phyloP scores from a whole-genome alignment of 2,888 invertebrate species.

The Boloria selene region DNA sequence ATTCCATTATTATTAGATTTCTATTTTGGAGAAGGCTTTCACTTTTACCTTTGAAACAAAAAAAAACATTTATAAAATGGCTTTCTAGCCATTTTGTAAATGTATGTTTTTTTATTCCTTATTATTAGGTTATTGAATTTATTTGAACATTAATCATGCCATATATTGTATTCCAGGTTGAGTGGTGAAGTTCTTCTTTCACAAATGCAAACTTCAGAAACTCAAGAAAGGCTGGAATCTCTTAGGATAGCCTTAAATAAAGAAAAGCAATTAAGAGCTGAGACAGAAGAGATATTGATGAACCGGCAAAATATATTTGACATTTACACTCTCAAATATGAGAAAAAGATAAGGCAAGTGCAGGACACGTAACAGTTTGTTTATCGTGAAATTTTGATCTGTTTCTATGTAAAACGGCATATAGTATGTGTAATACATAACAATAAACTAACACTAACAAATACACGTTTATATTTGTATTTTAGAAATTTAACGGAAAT shows the following conservation, averaged over 20 bases:
- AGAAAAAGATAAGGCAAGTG: constrained; percentile 37
- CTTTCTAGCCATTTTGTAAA: too few species aligned
- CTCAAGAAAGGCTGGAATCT: constrained; percentile 67
- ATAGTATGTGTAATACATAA: too few species aligned
- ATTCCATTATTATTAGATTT: background rate
- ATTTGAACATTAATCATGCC: background rate
- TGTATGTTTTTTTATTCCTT: too few species aligned
- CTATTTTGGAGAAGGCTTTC: background rate
- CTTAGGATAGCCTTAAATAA: constrained; percentile 61
- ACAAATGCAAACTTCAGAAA: constrained; percentile 75
- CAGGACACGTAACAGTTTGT: too few species aligned
- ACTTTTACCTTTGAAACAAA: background rate
- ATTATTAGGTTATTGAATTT: background rate
- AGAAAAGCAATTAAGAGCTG: constrained; percentile 63
- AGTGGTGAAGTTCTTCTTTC: constrained; percentile 75
- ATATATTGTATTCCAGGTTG: constrained; percentile 51
- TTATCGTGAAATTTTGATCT: too few species aligned
- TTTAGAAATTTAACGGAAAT: constrained; percentile 68
- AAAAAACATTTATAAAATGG: background rate
- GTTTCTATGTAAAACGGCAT: too few species aligned
- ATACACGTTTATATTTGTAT: constrained; percentile 26
- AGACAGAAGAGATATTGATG: constrained; percentile 67
- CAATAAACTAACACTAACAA: too few species aligned
- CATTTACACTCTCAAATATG: constrained; percentile 63
- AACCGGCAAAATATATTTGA: constrained; percentile 70